These are phyloP conservation scores for Aquatica leii DNA, from an alignment of 2,888 invertebrate species.

Conservation along the genomic window DNA sequence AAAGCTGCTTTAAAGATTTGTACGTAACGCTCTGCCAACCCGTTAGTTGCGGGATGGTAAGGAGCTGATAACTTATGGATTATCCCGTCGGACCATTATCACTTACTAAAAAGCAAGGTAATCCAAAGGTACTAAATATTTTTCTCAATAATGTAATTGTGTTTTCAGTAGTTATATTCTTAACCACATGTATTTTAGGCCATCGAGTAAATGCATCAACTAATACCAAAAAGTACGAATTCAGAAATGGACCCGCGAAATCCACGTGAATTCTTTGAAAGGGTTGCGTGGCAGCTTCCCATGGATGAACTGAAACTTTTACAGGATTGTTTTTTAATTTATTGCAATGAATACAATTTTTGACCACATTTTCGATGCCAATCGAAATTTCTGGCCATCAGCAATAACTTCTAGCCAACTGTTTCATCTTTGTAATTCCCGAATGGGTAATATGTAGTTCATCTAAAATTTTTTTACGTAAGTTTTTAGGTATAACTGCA, in stretches of 20 bases:
- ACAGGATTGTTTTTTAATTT: too few relatives aligned
- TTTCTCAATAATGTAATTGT: conserved; percentile 2
- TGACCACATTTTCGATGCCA: neutral
- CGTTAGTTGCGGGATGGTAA: too few relatives aligned
- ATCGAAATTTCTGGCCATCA: neutral
- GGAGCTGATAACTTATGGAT: neutral
- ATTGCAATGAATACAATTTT: neutral
- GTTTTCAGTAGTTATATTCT: too few relatives aligned
- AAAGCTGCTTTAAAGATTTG: neutral
- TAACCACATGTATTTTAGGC: neutral
- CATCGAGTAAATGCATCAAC: conserved; percentile 1
- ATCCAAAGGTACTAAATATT: neutral
- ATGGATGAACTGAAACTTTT: too few relatives aligned
- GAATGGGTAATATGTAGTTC: too few relatives aligned
- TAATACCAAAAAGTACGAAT: too few relatives aligned
- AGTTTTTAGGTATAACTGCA: neutral
- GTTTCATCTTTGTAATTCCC: too few relatives aligned
- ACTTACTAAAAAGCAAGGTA: neutral
- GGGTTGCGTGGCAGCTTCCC: too few relatives aligned
- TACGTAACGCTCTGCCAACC: too few relatives aligned
- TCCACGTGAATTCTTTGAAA: neutral
- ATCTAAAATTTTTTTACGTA: too few relatives aligned
- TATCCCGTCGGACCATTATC: neutral
- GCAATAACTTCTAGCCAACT: too few relatives aligned
- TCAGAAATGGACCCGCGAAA: neutral